Conservation (phyloP, 2,797 vertebrate genomes). For the Erethizon dorsatum region DNA sequence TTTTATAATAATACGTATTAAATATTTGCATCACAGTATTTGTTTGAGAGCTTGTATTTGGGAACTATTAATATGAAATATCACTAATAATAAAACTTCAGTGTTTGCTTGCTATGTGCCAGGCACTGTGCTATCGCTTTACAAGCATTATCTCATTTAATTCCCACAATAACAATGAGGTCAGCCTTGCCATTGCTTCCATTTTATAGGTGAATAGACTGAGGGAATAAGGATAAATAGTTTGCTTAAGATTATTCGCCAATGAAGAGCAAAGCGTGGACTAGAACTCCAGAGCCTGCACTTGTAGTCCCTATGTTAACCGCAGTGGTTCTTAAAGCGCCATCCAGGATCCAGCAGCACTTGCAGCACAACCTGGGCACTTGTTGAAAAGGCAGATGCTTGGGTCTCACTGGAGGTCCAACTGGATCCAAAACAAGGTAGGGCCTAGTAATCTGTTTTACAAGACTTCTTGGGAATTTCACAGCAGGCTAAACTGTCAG, state of each 20-base stretch:
- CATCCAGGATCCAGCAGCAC: neutral
- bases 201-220: neutral
- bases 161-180: neutral
- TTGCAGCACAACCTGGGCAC: neutral
- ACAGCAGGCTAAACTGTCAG: neutral
- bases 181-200: neutral
- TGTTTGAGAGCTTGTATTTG: neutral
- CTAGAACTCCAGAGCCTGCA: neutral
- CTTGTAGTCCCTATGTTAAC: neutral
- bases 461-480: neutral
- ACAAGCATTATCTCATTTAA: neutral
- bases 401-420: neutral
- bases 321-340: neutral
- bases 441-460: neutral
- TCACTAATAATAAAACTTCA: neutral
- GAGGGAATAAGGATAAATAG: neutral
- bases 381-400: slow-evolving; percentile 21
- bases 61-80: neutral
- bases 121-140: neutral
- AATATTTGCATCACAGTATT: neutral
- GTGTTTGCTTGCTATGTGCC: neutral
- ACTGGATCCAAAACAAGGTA: neutral
- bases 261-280: neutral
- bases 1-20: neutral
- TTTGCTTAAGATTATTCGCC: neutral